Conservation (phyloP, 2,113 vertebrate genomes). For the Abramis brama region DNA sequence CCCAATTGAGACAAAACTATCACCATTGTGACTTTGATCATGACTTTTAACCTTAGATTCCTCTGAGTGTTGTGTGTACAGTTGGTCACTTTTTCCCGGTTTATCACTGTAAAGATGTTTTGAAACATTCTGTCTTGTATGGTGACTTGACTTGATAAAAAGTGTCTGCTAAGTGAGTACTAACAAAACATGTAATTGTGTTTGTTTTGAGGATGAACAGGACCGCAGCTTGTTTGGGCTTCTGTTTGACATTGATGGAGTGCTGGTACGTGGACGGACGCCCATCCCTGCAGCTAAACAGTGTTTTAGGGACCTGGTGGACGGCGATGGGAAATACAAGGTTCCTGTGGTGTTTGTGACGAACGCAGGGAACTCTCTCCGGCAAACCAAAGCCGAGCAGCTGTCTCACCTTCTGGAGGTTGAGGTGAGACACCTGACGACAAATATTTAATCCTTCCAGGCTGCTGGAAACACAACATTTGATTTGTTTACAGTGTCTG, state of each 20-base stretch:
- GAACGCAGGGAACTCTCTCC: slow-evolving; percentile 90
- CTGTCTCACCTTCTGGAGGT: slow-evolving; percentile 84
- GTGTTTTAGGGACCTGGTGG: slow-evolving; percentile 82
- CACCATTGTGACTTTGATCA: not conserved
- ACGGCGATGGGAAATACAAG: slow-evolving; percentile 79
- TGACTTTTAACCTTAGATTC: not conserved
- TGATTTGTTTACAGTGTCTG: not conserved
- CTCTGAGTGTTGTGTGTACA: not conserved
- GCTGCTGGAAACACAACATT: not conserved
- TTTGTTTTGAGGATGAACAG: slow-evolving; percentile 58
- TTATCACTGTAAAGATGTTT: too few species aligned
- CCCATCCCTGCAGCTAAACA: slow-evolving; percentile 86
- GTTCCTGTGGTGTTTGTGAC: slow-evolving; percentile 96
- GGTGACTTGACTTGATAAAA: not conserved
- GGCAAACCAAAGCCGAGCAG: slow-evolving; percentile 84
- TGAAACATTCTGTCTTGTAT: too few species aligned
- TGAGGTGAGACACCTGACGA: slow-evolving; percentile 75
- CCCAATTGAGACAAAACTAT: not conserved
- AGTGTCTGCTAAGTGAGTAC: not conserved
- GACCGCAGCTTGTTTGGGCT: slow-evolving; percentile 83
- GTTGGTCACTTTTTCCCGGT: not conserved
- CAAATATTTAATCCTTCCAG: not conserved
- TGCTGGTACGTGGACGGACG: slow-evolving; percentile 86
- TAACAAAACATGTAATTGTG: not conserved
- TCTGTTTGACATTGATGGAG: slow-evolving; percentile 93